phyloP scores from a whole-genome alignment of 2,113 vertebrate species.

The Rhinolophus ferrumequinum region DNA sequence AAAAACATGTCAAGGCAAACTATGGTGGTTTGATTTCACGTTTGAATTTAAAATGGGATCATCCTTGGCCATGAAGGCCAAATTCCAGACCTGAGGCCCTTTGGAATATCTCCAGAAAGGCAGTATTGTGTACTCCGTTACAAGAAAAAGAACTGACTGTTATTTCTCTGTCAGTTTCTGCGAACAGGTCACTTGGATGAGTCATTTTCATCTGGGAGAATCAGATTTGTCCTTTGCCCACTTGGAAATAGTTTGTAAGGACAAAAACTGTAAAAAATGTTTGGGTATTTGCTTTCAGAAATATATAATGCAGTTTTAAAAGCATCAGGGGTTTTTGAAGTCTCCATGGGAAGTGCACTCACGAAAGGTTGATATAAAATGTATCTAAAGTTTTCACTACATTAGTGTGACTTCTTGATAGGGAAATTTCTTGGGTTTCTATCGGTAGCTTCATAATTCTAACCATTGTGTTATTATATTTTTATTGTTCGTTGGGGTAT shows the following conservation, averaged over 20 bases:
- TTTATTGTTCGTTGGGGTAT: not conserved
- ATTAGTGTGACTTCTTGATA: not conserved
- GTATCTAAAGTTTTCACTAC: not conserved
- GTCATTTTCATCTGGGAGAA: not conserved
- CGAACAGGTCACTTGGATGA: constrained; percentile 16
- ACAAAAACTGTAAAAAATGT: not conserved
- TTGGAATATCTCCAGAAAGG: constrained; percentile 51
- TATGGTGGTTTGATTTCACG: constrained; percentile 54
- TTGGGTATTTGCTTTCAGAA: constrained; percentile 46
- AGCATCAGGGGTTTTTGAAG: not conserved
- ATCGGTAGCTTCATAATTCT: not conserved
- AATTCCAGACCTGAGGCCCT: constrained; percentile 27
- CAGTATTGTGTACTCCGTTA: not conserved
- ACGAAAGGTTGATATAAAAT: not conserved
- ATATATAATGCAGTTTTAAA: not conserved
- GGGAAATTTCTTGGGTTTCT: not conserved
- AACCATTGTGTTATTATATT: not conserved
- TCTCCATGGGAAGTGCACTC: not conserved
- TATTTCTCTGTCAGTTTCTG: constrained; percentile 30
- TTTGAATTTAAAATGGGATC: constrained; percentile 60
- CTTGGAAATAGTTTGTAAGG: constrained; percentile 31
- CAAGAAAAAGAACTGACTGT: not conserved
- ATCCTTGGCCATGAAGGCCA: constrained; percentile 52
- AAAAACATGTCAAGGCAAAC: constrained; percentile 46
- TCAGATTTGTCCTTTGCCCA: constrained; percentile 17